Base-by-base conservation (phyloP, 2,797 vertebrate species). In the Lutjanus argentimaculatus region DNA sequence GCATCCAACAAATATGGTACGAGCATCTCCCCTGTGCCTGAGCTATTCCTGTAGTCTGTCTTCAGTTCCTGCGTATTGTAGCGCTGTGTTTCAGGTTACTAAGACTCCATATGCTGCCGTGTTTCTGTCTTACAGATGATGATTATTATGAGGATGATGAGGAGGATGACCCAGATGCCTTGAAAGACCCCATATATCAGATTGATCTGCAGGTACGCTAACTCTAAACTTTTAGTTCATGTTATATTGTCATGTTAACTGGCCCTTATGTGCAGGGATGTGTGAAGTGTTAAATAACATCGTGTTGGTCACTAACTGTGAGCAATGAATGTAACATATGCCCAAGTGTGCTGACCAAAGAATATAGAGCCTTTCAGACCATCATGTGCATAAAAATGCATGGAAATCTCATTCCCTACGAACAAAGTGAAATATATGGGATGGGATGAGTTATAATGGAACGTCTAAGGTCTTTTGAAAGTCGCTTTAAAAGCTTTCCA, bases 61-160 rank as follows among this genome's bases (percentile, higher is more conserved):
- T 14, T 52, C 7, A 15, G 4, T 13, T 79, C 36, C 19, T n/a
- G 40, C 43, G 25, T 72, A 7, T 11, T 0, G 16, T 3, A n/a
- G 14, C 36, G 53, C 10, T 13, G 51, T 58, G 25, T 16, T 59
- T 55, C 12, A 6, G 25, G 30, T 45, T 25, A 7, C 13, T 46
- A n/a, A 46, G 56, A 57, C 42, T 70, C 17, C 16, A 15, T 10
- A 4, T 49, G 9, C 42, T 14, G 40, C 10, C 21, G 49, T 70
- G 36, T 57, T 69, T 15, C 15, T 16, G 0, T 80, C 49, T 87
- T 76, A 81, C 88, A 99, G 99, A 99, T 93, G 99, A 99, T 15
- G 98, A 99, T 94, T 99, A 97, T 93, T 99, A 99, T 73, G 99
- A 99, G 87, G 99, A 99, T 59, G 99, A 97, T 79, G 96, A 99